phyloP scores from a whole-genome alignment of 2,113 vertebrate genomes.

The Hyperoodon ampullatus region DNA sequence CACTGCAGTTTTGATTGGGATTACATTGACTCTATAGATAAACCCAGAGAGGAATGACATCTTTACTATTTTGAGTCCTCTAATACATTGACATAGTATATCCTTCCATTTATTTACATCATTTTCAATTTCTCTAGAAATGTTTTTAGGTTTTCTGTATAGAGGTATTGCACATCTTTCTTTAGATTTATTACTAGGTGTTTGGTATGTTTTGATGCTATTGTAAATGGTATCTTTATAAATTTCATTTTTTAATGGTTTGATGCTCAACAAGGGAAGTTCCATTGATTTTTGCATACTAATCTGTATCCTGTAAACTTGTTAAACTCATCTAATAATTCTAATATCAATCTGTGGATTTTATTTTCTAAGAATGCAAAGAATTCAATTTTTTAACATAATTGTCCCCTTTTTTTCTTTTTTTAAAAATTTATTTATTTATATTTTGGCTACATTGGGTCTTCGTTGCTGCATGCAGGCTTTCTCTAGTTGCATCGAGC shows the following conservation, averaged over 20 bases:
- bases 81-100: background rate
- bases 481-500: no score
- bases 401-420: no score
- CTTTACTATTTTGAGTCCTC: background rate
- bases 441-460: no score
- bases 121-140: conserved; percentile 7
- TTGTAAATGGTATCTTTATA: background rate
- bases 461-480: no score
- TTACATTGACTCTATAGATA: background rate
- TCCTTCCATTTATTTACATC: background rate
- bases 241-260: background rate
- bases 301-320: background rate
- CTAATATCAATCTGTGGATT: background rate
- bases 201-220: background rate
- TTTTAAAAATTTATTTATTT: no score
- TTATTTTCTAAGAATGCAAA: background rate
- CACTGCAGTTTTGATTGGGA: background rate
- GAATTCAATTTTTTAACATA: no score
- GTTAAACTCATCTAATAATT: background rate
- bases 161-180: background rate
- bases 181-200: background rate
- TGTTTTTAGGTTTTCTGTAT: background rate
- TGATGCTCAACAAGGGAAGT: background rate
- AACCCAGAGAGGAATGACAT: background rate
- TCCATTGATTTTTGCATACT: background rate